Evolutionary conservation across 2,797 vertebrate species (phyloP).

Genomic region (Knipowitschia caucasica): DNA sequence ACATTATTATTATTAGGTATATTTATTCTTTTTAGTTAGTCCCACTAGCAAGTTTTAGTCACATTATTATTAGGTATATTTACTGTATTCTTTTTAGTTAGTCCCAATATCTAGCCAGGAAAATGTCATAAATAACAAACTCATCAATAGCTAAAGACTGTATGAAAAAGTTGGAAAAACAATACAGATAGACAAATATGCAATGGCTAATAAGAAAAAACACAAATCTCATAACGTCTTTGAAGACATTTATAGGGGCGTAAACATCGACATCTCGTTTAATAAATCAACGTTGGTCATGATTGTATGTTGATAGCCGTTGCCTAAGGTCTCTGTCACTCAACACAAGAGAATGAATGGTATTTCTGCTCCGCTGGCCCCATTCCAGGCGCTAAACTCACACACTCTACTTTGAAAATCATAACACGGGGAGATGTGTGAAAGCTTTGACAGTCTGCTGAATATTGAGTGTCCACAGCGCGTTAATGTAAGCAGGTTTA

Average conservation of each 20-base stretch:
- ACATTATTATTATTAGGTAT: too few species aligned
- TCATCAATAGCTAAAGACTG: too few species aligned
- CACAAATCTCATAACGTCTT: not conserved
- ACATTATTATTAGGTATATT: too few species aligned
- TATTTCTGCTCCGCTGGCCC: not conserved
- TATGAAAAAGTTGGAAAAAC: too few species aligned
- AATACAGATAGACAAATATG: too few species aligned
- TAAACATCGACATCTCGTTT: not conserved
- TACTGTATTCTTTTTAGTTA: too few species aligned
- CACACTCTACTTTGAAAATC: not conserved
- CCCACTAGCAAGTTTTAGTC: too few species aligned
- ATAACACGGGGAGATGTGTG: constrained; percentile 1
- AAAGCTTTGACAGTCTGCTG: not conserved
- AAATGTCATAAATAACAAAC: too few species aligned
- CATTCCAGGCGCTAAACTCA: not conserved
- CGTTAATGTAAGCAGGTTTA: constrained; percentile 10
- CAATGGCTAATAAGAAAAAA: too few species aligned
- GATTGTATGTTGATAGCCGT: not conserved
- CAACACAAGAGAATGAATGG: not conserved
- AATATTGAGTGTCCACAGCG: constrained; percentile 1
- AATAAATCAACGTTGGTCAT: not conserved
- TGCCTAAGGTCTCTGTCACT: not conserved
- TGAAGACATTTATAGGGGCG: not conserved
- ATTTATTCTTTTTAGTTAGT: too few species aligned
- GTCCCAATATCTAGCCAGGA: too few species aligned